phyloP scores from a whole-genome alignment of 2,888 invertebrate species.

The Chorisops tibialis region DNA sequence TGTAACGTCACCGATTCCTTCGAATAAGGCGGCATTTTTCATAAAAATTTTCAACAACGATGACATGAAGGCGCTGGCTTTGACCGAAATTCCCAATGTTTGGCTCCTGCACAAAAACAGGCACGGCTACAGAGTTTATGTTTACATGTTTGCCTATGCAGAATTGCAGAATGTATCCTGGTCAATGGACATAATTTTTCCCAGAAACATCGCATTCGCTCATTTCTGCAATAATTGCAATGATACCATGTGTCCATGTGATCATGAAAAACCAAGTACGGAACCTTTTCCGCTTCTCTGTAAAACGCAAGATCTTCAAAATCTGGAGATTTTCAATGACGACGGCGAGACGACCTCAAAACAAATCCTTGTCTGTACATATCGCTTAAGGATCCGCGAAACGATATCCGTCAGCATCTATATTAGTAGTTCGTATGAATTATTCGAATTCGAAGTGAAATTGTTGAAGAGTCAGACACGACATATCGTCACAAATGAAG shows the following conservation, averaged over 20 bases:
- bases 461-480: neutral
- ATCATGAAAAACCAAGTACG: neutral
- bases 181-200: constrained; percentile 15
- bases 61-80: neutral
- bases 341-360: neutral
- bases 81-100: neutral
- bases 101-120: neutral
- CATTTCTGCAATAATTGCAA: constrained; percentile 18
- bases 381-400: neutral
- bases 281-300: neutral
- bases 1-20: neutral
- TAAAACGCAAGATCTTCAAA: neutral
- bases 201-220: neutral
- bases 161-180: neutral
- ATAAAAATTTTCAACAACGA: neutral
- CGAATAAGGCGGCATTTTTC: neutral
- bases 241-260: constrained; percentile 12
- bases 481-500: neutral
- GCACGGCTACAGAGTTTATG: constrained; percentile 11
- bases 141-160: constrained; percentile 8
- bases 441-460: neutral
- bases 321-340: neutral
- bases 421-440: neutral
- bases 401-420: neutral
- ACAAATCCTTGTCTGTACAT: neutral